Percentiles rank a stretch among this genome's conserved stretches.
Conservation (phyloP, 2,797 vertebrate genomes). For the Argentina silus region DNA sequence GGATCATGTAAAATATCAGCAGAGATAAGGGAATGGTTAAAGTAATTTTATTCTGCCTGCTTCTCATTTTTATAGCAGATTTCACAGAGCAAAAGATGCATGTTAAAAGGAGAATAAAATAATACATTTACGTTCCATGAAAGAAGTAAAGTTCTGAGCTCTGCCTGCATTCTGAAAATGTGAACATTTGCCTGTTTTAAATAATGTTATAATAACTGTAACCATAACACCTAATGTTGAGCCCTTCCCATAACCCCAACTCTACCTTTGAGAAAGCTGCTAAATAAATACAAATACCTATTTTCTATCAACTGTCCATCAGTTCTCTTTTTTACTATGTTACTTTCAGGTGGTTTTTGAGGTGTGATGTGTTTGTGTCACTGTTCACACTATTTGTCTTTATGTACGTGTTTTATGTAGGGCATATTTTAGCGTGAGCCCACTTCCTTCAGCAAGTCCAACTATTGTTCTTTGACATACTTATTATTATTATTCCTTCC, state of each 20-base stretch:
- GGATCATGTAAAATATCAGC: constrained; percentile 37
- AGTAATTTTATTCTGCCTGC: constrained; percentile 51
- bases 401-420: too few species aligned
- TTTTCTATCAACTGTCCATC: constrained; percentile 66
- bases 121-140: constrained; percentile 4
- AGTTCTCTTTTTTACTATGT: constrained; percentile 18
- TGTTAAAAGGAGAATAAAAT: constrained; percentile 56
- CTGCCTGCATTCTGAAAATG: constrained; percentile 23
- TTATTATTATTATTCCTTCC: too few species aligned
- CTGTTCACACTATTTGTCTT: too few species aligned
- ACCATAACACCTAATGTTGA: constrained; percentile 36
- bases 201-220: constrained; percentile 51
- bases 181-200: constrained; percentile 44
- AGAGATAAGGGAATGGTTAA: constrained; percentile 23
- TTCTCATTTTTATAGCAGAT: constrained; percentile 47
- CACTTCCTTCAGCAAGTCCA: too few species aligned
- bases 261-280: constrained; percentile 59
- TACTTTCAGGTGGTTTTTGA: not conserved
- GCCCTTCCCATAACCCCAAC: constrained; percentile 31
- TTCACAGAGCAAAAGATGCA: constrained; percentile 70
- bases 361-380: too few species aligned
- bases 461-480: too few species aligned
- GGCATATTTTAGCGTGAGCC: too few species aligned
- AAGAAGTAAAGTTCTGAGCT: not conserved
- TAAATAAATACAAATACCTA: constrained; percentile 72